Base-by-base conservation (phyloP, 1,140 invertebrate genomes). In the Panulirus ornatus region DNA sequence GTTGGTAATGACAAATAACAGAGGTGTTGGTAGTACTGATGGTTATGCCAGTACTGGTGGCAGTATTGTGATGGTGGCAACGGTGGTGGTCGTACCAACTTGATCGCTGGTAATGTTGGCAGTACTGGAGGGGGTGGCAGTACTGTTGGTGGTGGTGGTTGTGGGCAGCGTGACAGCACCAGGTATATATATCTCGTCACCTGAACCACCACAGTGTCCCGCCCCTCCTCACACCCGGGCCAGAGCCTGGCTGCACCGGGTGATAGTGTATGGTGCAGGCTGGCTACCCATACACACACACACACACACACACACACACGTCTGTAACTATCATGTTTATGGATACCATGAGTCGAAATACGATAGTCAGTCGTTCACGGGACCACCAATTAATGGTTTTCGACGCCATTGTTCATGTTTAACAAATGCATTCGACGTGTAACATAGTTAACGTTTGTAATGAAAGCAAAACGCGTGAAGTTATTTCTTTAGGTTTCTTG, bases 141-240 rank as follows among this genome's bases (percentile, higher is more conserved):
- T 11, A 47, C 14, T 1, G 58, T 3, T 79, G 76, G 76, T 27
- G 51, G 38, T 44, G 42, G 44, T 76, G 38, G 51, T 14, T 42
- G 42, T 27, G 51, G 42, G 42, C 36, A 51, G 44, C 76, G 51
- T 51, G 76, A 79, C 76, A 51, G 76, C 51, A 79, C 40, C 22
- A 79, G 76, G n/a, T 79, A 79, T 79, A 79, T 51, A 79, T 79
- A 79, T 51, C 76, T 51, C 30, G 76, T 83, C 79, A 83, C 30
- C 79, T 38, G 51, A 58, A 22, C 58, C 79, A 66, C 79, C 38
- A 83, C 76, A 22, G 44, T 81, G 36, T 38, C 78, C 42, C 44
- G 36, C 42, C 78, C 54, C 78, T 38, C 40, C 42, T 16, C 54
- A 58, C 54, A 58, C 51, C 8, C 5, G 51, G 19, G 19, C 8